phyloP scores from a whole-genome alignment of 2,113 vertebrate species.

The Lamprologus tigripictilis region DNA sequence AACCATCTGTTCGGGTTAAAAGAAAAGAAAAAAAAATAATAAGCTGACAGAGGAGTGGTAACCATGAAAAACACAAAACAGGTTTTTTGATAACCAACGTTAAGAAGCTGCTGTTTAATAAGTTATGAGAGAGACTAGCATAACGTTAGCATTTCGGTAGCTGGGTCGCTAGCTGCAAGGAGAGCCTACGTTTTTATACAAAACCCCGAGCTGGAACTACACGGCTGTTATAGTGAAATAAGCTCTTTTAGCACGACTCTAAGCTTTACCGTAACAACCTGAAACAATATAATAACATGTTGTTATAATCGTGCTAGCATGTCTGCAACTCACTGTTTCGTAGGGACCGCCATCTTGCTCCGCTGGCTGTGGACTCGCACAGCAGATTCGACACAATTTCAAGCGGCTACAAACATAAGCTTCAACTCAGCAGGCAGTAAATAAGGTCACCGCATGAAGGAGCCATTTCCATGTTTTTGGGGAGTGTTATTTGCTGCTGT shows the following conservation, averaged over 20 bases:
- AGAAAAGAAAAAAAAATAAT: not conserved
- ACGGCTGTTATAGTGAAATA: not conserved
- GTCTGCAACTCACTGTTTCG: conserved; percentile 58
- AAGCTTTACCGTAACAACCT: not conserved
- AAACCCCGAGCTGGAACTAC: not conserved
- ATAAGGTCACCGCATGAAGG: not conserved
- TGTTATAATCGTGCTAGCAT: not conserved
- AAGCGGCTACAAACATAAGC: not conserved
- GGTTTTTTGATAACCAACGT: not conserved
- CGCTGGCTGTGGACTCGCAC: not conserved
- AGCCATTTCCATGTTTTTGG: not conserved
- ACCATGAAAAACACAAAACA: not conserved
- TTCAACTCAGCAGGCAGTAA: not conserved
- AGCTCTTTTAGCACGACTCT: not conserved
- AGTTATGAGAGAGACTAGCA: not conserved
- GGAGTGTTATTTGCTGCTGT: not conserved
- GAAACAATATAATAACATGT: not conserved
- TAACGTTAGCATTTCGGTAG: not conserved
- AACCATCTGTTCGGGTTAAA: not conserved
- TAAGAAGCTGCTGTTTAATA: not conserved
- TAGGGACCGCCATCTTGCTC: conserved; percentile 60
- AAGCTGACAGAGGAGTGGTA: not conserved
- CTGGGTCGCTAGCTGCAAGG: not conserved
- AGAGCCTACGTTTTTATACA: not conserved
- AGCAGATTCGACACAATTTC: conserved; percentile 46